Percentiles rank a stretch among this genome's conserved stretches.
Evolutionary conservation across 2,888 invertebrate genomes (phyloP).

Genomic region (Drosophila subsilvestris): DNA sequence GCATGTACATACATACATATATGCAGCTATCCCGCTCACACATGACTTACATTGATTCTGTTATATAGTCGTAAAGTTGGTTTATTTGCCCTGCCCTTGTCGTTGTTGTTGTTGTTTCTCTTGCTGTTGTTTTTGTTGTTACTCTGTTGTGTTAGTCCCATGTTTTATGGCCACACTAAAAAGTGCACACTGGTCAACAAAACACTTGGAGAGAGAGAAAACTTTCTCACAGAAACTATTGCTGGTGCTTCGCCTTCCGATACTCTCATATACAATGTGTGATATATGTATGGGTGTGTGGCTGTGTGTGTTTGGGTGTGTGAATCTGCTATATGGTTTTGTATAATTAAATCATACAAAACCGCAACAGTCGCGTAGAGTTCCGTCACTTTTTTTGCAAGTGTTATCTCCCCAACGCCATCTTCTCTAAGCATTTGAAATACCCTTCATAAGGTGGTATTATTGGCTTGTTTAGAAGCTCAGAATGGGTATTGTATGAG

Average conservation of each 20-base stretch:
- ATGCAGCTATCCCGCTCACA: constrained; percentile 21
- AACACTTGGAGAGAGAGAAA: constrained; percentile 52
- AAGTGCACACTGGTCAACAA: constrained; percentile 74
- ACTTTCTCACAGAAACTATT: constrained; percentile 66
- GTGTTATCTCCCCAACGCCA: constrained; percentile 60
- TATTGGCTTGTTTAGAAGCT: background rate
- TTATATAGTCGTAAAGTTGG: constrained; percentile 73
- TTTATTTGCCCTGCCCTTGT: constrained; percentile 76
- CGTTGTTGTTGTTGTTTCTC: constrained; percentile 16
- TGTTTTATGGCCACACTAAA: constrained; percentile 71
- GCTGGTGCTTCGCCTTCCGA: background rate
- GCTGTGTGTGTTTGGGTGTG: background rate
- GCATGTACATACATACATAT: too few relatives aligned
- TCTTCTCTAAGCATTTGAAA: constrained; percentile 42
- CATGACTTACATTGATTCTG: constrained; percentile 76
- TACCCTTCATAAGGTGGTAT: background rate
- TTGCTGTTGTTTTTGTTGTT: constrained; percentile 21
- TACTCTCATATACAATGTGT: constrained; percentile 11
- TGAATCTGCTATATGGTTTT: constrained; percentile 20
- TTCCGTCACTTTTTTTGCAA: constrained; percentile 28
- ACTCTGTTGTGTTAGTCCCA: constrained; percentile 46
- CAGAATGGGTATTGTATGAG: background rate
- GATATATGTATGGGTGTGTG: constrained; percentile 28
- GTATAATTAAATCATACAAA: constrained; percentile 51
- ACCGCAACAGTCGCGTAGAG: constrained; percentile 27